phyloP scores from a whole-genome alignment of 2,113 vertebrate species.

The Myocastor coypus region DNA sequence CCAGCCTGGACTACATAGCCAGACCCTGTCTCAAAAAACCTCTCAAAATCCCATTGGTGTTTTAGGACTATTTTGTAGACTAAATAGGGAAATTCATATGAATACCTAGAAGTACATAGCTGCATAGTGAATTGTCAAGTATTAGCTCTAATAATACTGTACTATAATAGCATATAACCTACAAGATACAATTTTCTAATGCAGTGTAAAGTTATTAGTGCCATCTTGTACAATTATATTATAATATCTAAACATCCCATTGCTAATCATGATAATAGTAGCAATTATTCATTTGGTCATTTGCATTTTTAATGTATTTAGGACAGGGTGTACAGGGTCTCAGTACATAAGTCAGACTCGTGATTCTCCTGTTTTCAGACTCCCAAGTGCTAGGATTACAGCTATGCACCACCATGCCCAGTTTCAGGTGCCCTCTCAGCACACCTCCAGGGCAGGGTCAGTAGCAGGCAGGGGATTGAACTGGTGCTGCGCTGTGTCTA shows the following conservation, averaged over 20 bases:
- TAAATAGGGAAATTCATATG: constrained; percentile 55
- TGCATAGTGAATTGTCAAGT: constrained; percentile 38
- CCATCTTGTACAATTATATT: background rate
- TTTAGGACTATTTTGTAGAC: background rate
- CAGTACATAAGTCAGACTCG: too few species aligned
- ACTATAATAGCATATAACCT: constrained; percentile 25
- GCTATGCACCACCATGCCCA: too few species aligned
- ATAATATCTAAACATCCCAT: constrained; percentile 27
- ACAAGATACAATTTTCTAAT: constrained; percentile 12
- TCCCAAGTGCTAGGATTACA: too few species aligned
- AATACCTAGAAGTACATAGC: background rate
- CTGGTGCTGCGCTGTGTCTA: too few species aligned
- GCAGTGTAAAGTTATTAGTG: constrained; percentile 3
- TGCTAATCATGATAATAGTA: constrained; percentile 41
- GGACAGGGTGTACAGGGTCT: too few species aligned
- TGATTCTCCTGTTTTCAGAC: too few species aligned
- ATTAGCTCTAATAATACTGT: constrained; percentile 45
- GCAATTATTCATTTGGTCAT: constrained; percentile 44
- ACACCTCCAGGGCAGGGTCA: too few species aligned
- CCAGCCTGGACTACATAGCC: background rate
- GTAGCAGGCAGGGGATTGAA: too few species aligned
- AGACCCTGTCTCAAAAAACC: background rate
- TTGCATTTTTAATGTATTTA: background rate
- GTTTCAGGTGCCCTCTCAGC: too few species aligned
- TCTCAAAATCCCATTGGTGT: background rate